Evolutionary conservation across 1,140 invertebrate genomes (phyloP).

Genomic region (Agrilus planipennis): DNA sequence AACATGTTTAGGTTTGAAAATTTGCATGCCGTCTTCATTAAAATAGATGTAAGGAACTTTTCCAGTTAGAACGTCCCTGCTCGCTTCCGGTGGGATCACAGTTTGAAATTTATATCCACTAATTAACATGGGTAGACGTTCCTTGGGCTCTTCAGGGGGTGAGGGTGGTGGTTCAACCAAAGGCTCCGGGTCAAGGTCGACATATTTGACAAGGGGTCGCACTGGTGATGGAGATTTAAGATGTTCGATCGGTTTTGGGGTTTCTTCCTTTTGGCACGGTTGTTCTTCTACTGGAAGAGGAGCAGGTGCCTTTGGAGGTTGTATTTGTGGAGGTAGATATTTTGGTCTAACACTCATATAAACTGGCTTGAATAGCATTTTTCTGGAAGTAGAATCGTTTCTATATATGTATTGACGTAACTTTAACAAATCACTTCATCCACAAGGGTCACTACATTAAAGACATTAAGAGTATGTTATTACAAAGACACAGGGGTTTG

Average conservation of each 20-base stretch:
- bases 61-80: constrained; percentile 60
- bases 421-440: no score
- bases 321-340: constrained; percentile 12
- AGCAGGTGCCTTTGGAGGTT: constrained; percentile 10
- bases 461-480: no score
- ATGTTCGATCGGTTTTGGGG: not conserved
- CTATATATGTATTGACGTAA: no score
- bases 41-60: constrained; percentile 62
- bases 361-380: not conserved
- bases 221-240: not conserved
- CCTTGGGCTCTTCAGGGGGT: not conserved
- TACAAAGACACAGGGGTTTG: no score
- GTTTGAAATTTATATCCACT: constrained; percentile 59
- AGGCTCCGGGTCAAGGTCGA: not conserved
- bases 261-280: not conserved
- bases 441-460: no score
- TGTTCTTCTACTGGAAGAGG: constrained; percentile 7
- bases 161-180: constrained; percentile 1
- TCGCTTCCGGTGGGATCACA: constrained; percentile 61
- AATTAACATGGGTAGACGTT: constrained; percentile 42
- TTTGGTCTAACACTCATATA: constrained; percentile 1
- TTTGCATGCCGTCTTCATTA: constrained; percentile 60
- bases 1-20: constrained; percentile 62
- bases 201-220: not conserved
- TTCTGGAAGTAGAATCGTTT: no score